phyloP scores from a whole-genome alignment of 2,113 vertebrate genomes.

The Nibea albiflora region DNA sequence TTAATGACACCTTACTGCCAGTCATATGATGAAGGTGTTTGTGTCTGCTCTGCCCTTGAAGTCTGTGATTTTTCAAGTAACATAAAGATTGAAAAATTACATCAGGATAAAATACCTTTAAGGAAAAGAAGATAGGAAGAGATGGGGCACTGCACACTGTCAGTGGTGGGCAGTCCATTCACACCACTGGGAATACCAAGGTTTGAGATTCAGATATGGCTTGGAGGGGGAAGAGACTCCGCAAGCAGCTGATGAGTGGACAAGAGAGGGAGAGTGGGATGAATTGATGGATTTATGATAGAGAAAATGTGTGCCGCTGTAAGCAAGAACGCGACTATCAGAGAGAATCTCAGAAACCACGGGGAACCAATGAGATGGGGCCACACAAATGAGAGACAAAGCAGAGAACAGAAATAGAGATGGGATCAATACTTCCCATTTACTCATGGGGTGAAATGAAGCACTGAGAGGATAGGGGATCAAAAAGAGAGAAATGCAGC shows the following conservation, averaged over 20 bases:
- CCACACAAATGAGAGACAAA: slow-evolving; percentile 64
- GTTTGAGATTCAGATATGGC: slow-evolving; percentile 61
- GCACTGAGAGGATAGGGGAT: slow-evolving; percentile 47
- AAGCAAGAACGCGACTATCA: slow-evolving; percentile 68
- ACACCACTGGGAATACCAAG: slow-evolving; percentile 51
- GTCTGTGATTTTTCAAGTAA: slow-evolving; percentile 38
- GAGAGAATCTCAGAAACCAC: slow-evolving; percentile 55
- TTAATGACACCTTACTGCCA: slow-evolving; percentile 49
- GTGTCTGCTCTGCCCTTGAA: slow-evolving; percentile 31
- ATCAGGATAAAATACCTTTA: slow-evolving; percentile 51
- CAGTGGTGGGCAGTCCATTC: slow-evolving; percentile 62
- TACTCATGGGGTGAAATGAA: slow-evolving; percentile 49
- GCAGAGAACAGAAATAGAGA: slow-evolving; percentile 60
- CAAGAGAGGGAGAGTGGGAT: slow-evolving; percentile 49
- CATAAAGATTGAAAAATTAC: slow-evolving; percentile 42
- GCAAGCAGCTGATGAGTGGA: slow-evolving; percentile 52
- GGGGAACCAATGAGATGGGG: slow-evolving; percentile 40
- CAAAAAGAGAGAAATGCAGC: slow-evolving; percentile 50
- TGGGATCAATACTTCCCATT: slow-evolving; percentile 69
- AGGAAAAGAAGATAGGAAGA: slow-evolving; percentile 50
- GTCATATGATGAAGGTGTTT: slow-evolving; percentile 37
- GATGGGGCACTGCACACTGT: slow-evolving; percentile 36
- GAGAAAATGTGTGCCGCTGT: slow-evolving; percentile 59
- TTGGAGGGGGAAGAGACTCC: slow-evolving; percentile 38
- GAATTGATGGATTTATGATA: slow-evolving; percentile 74